Conservation (phyloP, 2,797 vertebrate species). For the Centroberyx gerrardi region DNA sequence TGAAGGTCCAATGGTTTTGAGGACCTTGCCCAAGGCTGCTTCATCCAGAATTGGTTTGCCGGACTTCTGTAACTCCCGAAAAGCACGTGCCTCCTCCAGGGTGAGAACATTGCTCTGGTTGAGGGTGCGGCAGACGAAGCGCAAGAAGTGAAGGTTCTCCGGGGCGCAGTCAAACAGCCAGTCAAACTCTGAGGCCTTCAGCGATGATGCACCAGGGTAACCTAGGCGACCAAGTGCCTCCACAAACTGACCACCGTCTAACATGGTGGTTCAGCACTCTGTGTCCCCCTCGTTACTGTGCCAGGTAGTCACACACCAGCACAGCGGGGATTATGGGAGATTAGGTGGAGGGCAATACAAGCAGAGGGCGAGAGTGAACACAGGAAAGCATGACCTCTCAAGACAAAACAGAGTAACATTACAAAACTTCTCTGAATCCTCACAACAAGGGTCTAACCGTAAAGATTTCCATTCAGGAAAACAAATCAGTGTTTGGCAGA, state of each 20-base stretch:
- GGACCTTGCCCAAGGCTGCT: slow-evolving; percentile 86
- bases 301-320: not conserved
- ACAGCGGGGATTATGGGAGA: not conserved
- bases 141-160: slow-evolving; percentile 88
- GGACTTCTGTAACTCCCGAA: slow-evolving; percentile 81
- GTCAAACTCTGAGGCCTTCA: slow-evolving; percentile 94
- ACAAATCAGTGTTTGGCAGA: no score
- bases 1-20: slow-evolving; percentile 85
- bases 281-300: slow-evolving; percentile 16
- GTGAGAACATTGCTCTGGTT: slow-evolving; percentile 86
- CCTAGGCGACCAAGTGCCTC: slow-evolving; percentile 88
- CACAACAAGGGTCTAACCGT: no score
- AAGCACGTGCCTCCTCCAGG: slow-evolving; percentile 85
- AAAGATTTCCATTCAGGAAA: no score
- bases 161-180: slow-evolving; percentile 93
- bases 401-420: not conserved
- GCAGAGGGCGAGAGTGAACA: slow-evolving; percentile 12
- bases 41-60: slow-evolving; percentile 89
- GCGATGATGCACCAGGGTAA: slow-evolving; percentile 86
- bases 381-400: not conserved
- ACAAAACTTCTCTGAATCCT: not conserved
- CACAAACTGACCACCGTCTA: slow-evolving; percentile 91
- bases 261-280: slow-evolving; percentile 82
- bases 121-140: slow-evolving; percentile 90
- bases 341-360: slow-evolving; percentile 12